Evolutionary conservation across 2,113 vertebrate genomes (phyloP), one percentile per base, ranked within the genome.

Genomic region (Mastomys natalensis): DNA sequence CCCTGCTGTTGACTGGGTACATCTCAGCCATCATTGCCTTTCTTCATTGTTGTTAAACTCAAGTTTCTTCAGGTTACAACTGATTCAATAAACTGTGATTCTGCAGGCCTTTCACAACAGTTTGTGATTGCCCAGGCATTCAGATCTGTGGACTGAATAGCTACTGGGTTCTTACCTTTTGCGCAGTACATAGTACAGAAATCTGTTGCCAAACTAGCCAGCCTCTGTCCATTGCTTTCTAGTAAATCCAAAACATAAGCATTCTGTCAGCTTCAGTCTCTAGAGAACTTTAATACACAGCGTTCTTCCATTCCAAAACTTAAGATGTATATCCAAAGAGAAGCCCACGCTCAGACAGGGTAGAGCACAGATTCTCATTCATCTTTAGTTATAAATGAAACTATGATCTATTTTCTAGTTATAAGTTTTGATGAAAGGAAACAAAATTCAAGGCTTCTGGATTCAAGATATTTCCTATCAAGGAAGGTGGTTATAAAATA

Each of bases 401-500:
- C 89, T 96, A 78, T 81, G 86, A 97, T 89, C 51, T 53, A 87
- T 84, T 92, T 96, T 95, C 58, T 80, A 78, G 62, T 89, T 91
- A 40, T 55, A 76, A 66, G 51, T 89, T 96, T 96, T 97, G 86
- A 85, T 85, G 73, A 77, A 92, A 93, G 11, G 73, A 22, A 66
- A 90, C 89, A 93, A 95, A 97, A 85, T 40, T 37, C 43, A 93
- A 91, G 82, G 1, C 29, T 74, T 9, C 60, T 78, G 22, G 37
- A 89, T 70, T 91, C 58, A 87, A 64, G 21, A 86, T 87, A 87
- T n/a, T n/a, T n/a, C n/a, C n/a, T n/a, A n/a, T n/a, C 84, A 16
- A 19, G 53, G 74, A 89, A 90, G n/a, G 48, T 19, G 43, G 31
- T 17, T 92, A 88, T 93, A 85, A 88, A 94, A 93, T 66, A 21